Conservation (phyloP, 2,797 vertebrate genomes). For the Gambelia wislizenii region DNA sequence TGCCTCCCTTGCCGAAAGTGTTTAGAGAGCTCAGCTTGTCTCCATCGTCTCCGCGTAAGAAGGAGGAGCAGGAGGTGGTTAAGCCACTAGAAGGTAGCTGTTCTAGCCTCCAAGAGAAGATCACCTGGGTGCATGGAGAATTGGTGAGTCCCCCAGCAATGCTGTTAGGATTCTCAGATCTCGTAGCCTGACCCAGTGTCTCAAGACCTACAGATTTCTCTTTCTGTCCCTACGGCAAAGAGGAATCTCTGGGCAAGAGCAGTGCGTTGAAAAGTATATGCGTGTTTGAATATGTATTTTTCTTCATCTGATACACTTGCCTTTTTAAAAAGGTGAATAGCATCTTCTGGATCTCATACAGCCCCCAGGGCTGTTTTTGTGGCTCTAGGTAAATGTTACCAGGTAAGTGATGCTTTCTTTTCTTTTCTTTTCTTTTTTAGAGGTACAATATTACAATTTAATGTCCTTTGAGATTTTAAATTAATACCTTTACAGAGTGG, state of each 20-base stretch:
- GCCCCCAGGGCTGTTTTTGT: no score
- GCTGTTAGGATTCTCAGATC: no score
- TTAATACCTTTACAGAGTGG: slow-evolving; percentile 39
- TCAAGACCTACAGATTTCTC: no score
- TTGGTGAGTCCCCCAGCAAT: slow-evolving; percentile 50
- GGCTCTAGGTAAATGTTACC: no score
- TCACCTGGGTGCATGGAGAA: slow-evolving; percentile 59
- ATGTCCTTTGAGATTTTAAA: slow-evolving; percentile 34
- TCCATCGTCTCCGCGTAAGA: neutral
- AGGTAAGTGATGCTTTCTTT: no score
- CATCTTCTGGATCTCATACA: no score
- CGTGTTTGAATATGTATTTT: neutral
- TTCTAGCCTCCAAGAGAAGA: slow-evolving; percentile 23
- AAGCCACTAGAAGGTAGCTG: accelerated
- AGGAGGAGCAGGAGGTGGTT: neutral
- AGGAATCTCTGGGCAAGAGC: neutral
- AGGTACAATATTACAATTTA: slow-evolving; percentile 57
- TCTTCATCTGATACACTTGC: neutral
- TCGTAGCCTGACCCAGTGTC: no score
- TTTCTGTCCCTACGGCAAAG: no score
- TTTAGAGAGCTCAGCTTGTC: neutral
- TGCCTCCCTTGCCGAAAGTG: slow-evolving; percentile 2
- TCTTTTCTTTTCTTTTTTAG: no score
- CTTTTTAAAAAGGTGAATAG: no score
- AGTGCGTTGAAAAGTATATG: neutral